Percentiles rank a stretch among this genome's conserved stretches.
Conservation (phyloP, 2,888 invertebrate species). For the Lasioglossum vierecki region DNA sequence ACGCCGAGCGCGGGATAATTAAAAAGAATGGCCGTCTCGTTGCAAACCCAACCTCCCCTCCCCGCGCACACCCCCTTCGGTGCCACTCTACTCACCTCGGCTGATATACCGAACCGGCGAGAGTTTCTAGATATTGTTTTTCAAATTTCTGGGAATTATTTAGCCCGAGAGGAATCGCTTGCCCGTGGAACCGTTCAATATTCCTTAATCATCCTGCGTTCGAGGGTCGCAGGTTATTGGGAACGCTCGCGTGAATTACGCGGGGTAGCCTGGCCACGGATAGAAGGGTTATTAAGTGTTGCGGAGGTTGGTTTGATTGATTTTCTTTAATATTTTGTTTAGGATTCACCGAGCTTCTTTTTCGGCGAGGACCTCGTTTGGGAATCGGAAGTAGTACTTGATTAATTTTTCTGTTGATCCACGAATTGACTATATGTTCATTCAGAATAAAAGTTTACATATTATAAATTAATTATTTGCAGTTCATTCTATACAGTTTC, state of each 20-base stretch:
- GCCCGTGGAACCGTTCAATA: slow-evolving; percentile 9
- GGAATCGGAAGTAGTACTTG: too few species aligned
- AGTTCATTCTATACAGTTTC: neutral
- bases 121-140: neutral
- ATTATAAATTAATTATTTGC: neutral
- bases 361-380: neutral
- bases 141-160: slow-evolving; percentile 9
- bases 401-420: neutral
- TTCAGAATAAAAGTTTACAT: neutral
- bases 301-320: neutral
- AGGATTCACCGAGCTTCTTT: neutral
- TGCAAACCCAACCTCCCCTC: neutral
- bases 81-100: neutral
- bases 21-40: slow-evolving; percentile 22
- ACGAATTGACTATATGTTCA: neutral
- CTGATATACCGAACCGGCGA: neutral
- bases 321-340: neutral
- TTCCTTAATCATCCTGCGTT: slow-evolving; percentile 2
- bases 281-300: neutral
- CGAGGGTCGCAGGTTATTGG: neutral
- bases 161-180: neutral
- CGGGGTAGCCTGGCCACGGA: neutral
- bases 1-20: slow-evolving; percentile 39
- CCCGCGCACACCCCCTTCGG: neutral
- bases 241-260: neutral